Evolutionary conservation across 1,140 invertebrate species (phyloP).

Genomic region (Oedothorax gibbosus): DNA sequence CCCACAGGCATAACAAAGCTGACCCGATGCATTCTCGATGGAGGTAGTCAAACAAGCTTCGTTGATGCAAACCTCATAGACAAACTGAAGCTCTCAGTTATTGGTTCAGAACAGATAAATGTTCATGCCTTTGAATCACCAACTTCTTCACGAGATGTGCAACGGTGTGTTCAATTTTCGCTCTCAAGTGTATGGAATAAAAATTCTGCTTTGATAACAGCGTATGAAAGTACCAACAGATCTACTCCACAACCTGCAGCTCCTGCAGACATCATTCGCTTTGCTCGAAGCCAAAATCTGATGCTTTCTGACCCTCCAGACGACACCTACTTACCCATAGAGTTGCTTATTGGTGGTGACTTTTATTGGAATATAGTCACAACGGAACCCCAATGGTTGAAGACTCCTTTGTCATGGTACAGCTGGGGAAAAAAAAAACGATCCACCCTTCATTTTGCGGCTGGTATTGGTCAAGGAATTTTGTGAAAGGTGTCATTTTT

Average conservation of each 20-base stretch:
- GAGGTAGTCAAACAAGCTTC: not conserved
- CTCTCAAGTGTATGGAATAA: not conserved
- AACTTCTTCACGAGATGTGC: not conserved
- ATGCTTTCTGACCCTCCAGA: constrained; percentile 2
- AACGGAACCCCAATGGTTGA: constrained; percentile 21
- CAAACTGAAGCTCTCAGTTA: not conserved
- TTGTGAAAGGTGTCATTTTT: too few relatives aligned
- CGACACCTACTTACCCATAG: not conserved
- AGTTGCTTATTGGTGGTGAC: constrained; percentile 27
- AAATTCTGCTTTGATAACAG: constrained; percentile 2
- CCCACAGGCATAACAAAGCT: constrained; percentile 33
- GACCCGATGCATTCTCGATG: constrained; percentile 3
- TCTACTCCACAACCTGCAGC: constrained; percentile 3
- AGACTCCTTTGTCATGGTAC: constrained; percentile 28
- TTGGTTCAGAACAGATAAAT: not conserved
- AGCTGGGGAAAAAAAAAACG: too few relatives aligned
- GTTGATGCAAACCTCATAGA: not conserved
- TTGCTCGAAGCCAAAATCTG: not conserved
- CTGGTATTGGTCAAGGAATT: too few relatives aligned
- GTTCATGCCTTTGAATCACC: not conserved
- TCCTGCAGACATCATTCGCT: not conserved
- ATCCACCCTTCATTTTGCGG: too few relatives aligned
- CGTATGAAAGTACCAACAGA: constrained; percentile 17
- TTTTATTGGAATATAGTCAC: constrained; percentile 3
- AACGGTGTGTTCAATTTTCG: not conserved